A percentile compares a stretch with the other conserved stretches of the same genome.
phyloP scores from a whole-genome alignment of 2,797 vertebrate genomes.

The Danio tinwini region DNA sequence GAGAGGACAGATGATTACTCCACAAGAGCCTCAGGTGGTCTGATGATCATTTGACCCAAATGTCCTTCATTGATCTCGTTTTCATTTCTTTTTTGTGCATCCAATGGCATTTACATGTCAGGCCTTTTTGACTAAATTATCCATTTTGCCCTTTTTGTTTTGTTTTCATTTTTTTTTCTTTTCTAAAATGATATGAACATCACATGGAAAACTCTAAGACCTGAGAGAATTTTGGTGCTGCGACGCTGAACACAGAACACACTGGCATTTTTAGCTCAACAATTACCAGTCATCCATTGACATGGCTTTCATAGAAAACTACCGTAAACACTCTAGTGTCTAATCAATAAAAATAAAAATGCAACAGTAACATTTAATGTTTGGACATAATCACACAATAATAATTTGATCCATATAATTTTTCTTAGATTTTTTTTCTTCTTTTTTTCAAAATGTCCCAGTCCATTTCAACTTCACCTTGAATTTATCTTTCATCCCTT shows the following conservation, averaged over 20 bases:
- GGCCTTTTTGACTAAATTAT: slow-evolving; percentile 35
- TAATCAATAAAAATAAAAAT: slow-evolving; percentile 53
- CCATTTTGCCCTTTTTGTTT: slow-evolving; percentile 54
- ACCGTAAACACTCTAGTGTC: slow-evolving; percentile 50
- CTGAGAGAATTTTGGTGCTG: slow-evolving; percentile 78
- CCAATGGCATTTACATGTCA: slow-evolving; percentile 39
- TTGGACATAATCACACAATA: slow-evolving; percentile 51
- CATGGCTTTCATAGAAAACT: slow-evolving; percentile 59
- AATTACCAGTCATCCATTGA: slow-evolving; percentile 42
- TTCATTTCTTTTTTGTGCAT: slow-evolving; percentile 58
- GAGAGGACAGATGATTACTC: slow-evolving; percentile 56
- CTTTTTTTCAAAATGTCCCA: slow-evolving; percentile 10
- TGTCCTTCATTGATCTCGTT: slow-evolving; percentile 28
- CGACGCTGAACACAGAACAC: slow-evolving; percentile 71
- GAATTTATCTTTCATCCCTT: slow-evolving; percentile 30
- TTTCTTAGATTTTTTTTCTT: not conserved
- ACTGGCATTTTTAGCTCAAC: slow-evolving; percentile 60
- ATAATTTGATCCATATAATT: slow-evolving; percentile 31
- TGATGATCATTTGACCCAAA: slow-evolving; percentile 37
- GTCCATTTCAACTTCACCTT: slow-evolving; percentile 17
- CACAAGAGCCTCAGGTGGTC: slow-evolving; percentile 57
- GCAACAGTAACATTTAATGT: slow-evolving; percentile 46
- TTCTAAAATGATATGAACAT: slow-evolving; percentile 65
- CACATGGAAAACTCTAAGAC: slow-evolving; percentile 69
- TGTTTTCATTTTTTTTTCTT: slow-evolving; percentile 64